Base-by-base conservation (phyloP, 2,113 vertebrate genomes). In the Madoqua kirkii region DNA sequence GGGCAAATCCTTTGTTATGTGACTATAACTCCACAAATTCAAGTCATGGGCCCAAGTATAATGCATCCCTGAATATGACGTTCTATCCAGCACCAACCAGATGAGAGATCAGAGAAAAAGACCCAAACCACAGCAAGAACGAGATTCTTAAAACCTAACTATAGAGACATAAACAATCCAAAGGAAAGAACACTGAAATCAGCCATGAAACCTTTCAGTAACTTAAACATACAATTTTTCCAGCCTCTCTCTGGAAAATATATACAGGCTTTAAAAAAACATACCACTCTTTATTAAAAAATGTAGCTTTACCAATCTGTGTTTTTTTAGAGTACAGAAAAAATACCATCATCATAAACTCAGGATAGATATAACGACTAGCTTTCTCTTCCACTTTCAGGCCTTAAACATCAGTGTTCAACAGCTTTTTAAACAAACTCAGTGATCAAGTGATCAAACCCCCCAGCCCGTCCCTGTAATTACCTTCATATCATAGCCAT, bases 401-500 rank as follows among this genome's bases (percentile, higher is more conserved):
- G 57, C 57, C 81, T 95, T 17, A 89, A 60, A 54, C 8, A 92
- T 21, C 27, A 89, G 27, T 40, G 48, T 92, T 82, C 40, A 71
- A 48, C 9, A 95, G 62, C 57, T 71, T 82, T 82, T 93, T 84
- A 6, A 84, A 86, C 31, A 91, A 91, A 87, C 9, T 6, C 29
- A 96, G 33, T 40, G 36, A 33, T 55, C 50, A 79, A 11, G n/a
- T 52, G 91, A 25, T 17, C 12, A 71, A 5, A 15, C 48, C n/a
- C 67, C 86, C 7, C 27, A 43, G 62, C 89, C 81, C 87, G 23
- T 23, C 78, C 50, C n/a, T n/a, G 2, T 76, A 89, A 84, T 79
- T 36, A 99, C 99, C 99, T 99, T 99, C 97, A 99, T 98, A 95
- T 99, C 99, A 31, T 99, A 99, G 86, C 99, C 99, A 1, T 99